A percentile compares a stretch with the other conserved stretches of the same genome.
Evolutionary conservation across 2,113 vertebrate species (phyloP).

Genomic region (Alexandromys fortis): DNA sequence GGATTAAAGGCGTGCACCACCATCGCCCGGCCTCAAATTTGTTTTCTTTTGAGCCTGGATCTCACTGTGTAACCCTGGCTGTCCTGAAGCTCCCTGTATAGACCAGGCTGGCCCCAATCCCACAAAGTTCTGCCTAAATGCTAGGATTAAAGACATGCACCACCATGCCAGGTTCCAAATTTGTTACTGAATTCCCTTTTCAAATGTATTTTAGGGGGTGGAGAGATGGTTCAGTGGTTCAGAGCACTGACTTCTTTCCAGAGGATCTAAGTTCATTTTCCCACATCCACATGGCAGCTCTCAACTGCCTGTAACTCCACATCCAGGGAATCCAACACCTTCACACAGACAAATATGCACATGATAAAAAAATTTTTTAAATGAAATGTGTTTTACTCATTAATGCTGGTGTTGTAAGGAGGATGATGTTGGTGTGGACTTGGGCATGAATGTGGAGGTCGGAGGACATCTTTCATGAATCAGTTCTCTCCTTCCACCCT

Average conservation of each 20-base stretch:
- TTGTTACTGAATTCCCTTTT: background rate
- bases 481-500: background rate
- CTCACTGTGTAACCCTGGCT: background rate
- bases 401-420: background rate
- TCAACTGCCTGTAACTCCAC: background rate
- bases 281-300: background rate
- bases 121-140: background rate
- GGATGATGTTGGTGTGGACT: background rate
- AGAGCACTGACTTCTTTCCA: background rate
- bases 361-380: background rate
- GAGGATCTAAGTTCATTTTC: background rate
- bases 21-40: background rate
- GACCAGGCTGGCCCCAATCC: background rate
- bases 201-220: background rate
- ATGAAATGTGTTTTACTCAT: background rate
- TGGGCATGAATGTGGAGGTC: background rate
- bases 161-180: background rate
- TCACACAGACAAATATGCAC: background rate
- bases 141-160: background rate
- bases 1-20: no score
- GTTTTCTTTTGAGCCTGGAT: background rate
- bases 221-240: background rate
- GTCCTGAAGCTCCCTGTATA: background rate
- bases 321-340: background rate
- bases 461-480: background rate